Evolutionary conservation across 1,140 invertebrate genomes (phyloP), one percentile per base, ranked within the genome.

Genomic region (Potamilus streckersoni): DNA sequence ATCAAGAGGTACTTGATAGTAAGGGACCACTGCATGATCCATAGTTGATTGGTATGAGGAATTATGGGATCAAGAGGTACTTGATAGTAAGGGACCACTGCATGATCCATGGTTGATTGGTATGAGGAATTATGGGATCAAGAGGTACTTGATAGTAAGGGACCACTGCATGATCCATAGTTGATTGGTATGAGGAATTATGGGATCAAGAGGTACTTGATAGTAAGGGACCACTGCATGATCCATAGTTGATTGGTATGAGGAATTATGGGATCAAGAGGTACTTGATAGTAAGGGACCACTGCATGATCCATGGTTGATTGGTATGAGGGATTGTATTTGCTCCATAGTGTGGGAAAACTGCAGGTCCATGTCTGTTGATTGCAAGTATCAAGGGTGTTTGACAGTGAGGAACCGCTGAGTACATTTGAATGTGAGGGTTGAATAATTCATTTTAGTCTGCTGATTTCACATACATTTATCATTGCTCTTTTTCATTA

Each of bases 401-500:
- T 20, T 27, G 12, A 20, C 14, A 20, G 27, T 20, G n/a, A 17
- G 16, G 19, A n/a, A 69, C 58, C 6, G 20, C 49, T 57, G 23
- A 17, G 49, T 57, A 17, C 55, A 55, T 15, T 55, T 17, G 23
- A 23, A 16, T 57, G 2, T 12, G 27, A 23, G 16, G 2, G 49
- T 23, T 20, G 19, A 38, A 12, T 56, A 62, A 15, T 19, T 62
- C 4, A n/a, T 62, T 5, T 62, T n/a, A 62, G 60, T 62, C 60
- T n/a, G 1, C 6, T 19, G 6, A n/a, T 19, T 62, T 49, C 38
- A 49, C 38, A 11, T 49, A 49, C 19, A 23, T 23, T 62, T 62
- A 11, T 31, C 27, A n/a, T 66, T 64, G 23, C 55, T 65, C 66
- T 20, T 20, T 66, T 17, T 55, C 67, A 67, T 63, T 27, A 78